These are phyloP conservation scores for Gadus chalcogrammus DNA, from an alignment of 2,113 vertebrate genomes.

Conservation along the genomic window DNA sequence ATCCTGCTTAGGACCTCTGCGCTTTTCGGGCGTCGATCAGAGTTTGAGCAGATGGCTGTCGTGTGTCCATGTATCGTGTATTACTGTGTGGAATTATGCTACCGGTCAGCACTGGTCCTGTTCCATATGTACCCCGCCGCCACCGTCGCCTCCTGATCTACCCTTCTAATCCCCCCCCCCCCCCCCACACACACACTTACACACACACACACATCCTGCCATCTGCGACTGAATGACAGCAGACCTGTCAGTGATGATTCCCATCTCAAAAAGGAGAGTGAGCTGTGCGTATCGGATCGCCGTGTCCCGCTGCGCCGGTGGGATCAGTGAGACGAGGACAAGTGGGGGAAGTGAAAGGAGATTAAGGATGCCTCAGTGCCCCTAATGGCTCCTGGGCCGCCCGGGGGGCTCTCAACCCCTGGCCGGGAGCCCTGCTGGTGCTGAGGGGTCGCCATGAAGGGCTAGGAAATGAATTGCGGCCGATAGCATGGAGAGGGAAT, in stretches of 20 bases:
- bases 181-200: no score
- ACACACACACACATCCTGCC: no score
- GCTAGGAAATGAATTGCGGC: background rate
- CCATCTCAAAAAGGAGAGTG: background rate
- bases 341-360: constrained; percentile 14
- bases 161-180: no score
- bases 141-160: no score
- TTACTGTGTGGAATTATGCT: no score
- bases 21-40: no score
- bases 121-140: no score
- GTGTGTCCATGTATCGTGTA: no score
- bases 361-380: constrained; percentile 4
- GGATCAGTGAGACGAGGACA: constrained; percentile 26
- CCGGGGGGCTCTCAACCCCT: constrained; percentile 16
- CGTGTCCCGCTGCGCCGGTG: constrained; percentile 46
- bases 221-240: no score
- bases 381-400: constrained; percentile 29
- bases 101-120: no score
- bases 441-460: background rate
- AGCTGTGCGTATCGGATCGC: constrained; percentile 48
- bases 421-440: constrained; percentile 9
- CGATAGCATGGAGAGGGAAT: background rate
- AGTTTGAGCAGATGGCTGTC: no score
- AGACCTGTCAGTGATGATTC: background rate
- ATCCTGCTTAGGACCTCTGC: no score